Evolutionary conservation across 1,140 invertebrate species (phyloP).

Genomic region (Platyscapa corneri): DNA sequence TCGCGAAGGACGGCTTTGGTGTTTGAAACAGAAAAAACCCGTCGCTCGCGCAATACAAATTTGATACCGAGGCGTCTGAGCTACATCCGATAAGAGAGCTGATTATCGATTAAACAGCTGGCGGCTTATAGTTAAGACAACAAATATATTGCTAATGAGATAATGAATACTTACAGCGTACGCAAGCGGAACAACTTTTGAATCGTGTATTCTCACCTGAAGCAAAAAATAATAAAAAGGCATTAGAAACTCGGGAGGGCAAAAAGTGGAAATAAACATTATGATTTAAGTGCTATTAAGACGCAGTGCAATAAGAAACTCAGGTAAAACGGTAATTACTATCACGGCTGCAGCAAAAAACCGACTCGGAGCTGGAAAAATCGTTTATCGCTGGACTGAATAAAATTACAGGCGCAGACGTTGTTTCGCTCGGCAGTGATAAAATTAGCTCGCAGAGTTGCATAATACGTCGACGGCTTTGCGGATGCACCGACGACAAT

Average conservation of each 20-base stretch:
- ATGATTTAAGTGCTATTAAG: not conserved
- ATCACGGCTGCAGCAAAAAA: no score
- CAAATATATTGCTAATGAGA: not conserved
- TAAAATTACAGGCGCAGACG: no score
- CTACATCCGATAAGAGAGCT: not conserved
- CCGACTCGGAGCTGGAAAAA: no score
- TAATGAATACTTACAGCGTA: constrained; percentile 32
- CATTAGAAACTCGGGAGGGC: not conserved
- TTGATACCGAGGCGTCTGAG: no score
- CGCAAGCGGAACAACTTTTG: constrained; percentile 13
- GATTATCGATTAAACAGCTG: not conserved
- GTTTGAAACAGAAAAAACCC: no score
- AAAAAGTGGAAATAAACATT: not conserved
- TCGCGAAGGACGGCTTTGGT: no score
- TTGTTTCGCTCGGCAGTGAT: no score
- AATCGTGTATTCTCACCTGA: constrained; percentile 35
- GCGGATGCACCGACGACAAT: no score
- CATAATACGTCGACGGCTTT: no score
- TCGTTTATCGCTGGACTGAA: no score
- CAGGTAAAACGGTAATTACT: not conserved
- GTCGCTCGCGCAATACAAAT: no score
- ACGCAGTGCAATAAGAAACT: not conserved
- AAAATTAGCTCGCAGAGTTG: no score
- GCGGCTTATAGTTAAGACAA: not conserved
- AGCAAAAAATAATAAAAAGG: constrained; percentile 14